These are phyloP conservation scores for Ceratosolen solmsi DNA, from an alignment of 1,140 invertebrate genomes.

Conservation along the genomic window DNA sequence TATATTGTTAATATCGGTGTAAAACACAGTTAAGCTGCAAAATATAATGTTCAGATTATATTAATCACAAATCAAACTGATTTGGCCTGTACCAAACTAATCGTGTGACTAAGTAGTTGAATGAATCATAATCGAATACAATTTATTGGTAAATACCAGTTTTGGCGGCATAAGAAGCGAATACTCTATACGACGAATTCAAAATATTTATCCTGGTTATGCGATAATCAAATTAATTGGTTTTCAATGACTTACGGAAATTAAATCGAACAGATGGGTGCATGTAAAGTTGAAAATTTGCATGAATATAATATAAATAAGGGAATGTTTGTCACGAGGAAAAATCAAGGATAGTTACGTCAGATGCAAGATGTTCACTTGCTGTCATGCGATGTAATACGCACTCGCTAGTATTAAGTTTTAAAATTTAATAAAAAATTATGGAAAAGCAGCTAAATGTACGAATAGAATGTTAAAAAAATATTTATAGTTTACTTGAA, in stretches of 20 bases:
- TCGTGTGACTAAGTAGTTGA: not conserved
- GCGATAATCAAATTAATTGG: not conserved
- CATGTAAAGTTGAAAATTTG: not conserved
- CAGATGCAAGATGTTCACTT: not conserved
- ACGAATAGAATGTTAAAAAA: no score
- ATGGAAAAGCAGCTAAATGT: no score
- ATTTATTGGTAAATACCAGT: no score
- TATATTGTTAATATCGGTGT: no score
- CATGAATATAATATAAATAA: constrained; percentile 24
- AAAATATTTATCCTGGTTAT: not conserved
- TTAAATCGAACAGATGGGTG: not conserved
- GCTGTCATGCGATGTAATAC: constrained; percentile 8
- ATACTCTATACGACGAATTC: not conserved
- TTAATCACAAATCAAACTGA: no score
- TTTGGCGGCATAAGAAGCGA: not conserved
- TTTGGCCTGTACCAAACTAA: not conserved
- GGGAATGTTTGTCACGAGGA: constrained; percentile 21
- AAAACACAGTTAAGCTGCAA: no score
- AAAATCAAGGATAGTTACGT: constrained; percentile 39
- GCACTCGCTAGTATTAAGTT: constrained; percentile 20
- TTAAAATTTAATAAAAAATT: constrained; percentile 29
- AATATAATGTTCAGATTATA: no score
- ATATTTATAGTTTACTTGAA: not conserved
- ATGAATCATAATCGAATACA: not conserved
- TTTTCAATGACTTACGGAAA: not conserved